Evolutionary conservation across 2,113 vertebrate genomes (phyloP).

Genomic region (Cranoglanis bouderius): DNA sequence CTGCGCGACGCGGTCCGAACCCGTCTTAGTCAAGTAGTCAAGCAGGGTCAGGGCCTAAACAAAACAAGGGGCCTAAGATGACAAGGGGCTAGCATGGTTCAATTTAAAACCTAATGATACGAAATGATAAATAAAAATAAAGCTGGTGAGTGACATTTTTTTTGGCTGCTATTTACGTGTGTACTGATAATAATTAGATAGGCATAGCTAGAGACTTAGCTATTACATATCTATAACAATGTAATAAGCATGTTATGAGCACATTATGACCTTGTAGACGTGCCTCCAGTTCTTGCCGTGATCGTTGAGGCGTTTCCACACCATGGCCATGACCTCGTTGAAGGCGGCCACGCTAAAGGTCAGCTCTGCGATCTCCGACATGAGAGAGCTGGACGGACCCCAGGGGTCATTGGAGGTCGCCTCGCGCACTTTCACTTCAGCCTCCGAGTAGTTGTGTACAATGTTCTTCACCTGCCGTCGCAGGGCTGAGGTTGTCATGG

Average conservation of each 20-base stretch:
- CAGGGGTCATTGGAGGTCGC: slow-evolving; percentile 97
- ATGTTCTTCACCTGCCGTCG: slow-evolving; percentile 97
- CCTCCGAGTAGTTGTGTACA: slow-evolving; percentile 95
- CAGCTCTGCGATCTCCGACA: slow-evolving; percentile 94
- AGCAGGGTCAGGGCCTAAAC: slow-evolving; percentile 85
- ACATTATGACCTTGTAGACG: slow-evolving; percentile 83
- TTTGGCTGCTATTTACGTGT: neutral
- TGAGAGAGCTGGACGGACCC: slow-evolving; percentile 93
- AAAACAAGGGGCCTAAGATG: slow-evolving; percentile 21
- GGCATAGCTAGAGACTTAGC: neutral
- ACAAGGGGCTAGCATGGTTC: neutral
- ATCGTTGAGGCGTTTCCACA: slow-evolving; percentile 94
- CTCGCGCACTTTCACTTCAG: slow-evolving; percentile 93
- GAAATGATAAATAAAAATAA: neutral
- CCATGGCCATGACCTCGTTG: slow-evolving; percentile 95
- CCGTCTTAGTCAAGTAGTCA: slow-evolving; percentile 95
- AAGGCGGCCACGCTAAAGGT: slow-evolving; percentile 95
- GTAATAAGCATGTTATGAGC: slow-evolving; percentile 11
- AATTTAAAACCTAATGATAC: neutral
- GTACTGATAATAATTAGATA: neutral
- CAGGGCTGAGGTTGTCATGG: slow-evolving; percentile 93
- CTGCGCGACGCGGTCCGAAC: slow-evolving; percentile 91
- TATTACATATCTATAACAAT: too few relatives aligned
- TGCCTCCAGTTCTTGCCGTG: slow-evolving; percentile 97
- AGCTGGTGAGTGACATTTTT: neutral